Evolutionary conservation across 2,113 vertebrate genomes (phyloP).

Genomic region (Monopterus albus): DNA sequence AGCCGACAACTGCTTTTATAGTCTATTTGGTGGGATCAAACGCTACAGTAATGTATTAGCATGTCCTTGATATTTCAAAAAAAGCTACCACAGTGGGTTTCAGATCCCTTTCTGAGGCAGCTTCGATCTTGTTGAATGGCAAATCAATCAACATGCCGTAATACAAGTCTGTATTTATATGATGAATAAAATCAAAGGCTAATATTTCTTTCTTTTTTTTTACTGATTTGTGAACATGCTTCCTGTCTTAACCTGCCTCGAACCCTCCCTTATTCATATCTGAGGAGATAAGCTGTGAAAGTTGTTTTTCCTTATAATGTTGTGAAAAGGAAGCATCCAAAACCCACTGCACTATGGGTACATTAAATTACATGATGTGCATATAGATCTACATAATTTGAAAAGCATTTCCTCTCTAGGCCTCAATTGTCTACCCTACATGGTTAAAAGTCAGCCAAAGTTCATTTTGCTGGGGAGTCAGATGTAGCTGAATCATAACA

Average conservation of each 20-base stretch:
- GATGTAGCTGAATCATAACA: conserved; percentile 12
- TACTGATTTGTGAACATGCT: neutral
- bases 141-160: too few species aligned
- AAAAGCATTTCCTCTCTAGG: neutral
- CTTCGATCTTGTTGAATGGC: neutral
- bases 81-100: neutral
- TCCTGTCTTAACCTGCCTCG: neutral
- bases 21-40: conserved; percentile 17
- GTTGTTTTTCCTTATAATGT: too few species aligned
- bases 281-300: neutral
- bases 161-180: neutral
- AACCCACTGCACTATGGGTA: neutral
- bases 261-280: neutral
- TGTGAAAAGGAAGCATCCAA: neutral
- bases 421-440: conserved; percentile 9
- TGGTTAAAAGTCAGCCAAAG: conserved; percentile 23
- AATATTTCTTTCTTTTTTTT: neutral
- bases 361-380: neutral
- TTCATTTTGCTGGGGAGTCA: conserved; percentile 13
- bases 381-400: conserved; percentile 4
- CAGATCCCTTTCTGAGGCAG: neutral
- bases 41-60: neutral
- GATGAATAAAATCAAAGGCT: neutral
- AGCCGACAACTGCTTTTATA: conserved; percentile 9
- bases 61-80: neutral